phyloP scores from a whole-genome alignment of 1,140 invertebrate species.

The Callitettix versicolor region DNA sequence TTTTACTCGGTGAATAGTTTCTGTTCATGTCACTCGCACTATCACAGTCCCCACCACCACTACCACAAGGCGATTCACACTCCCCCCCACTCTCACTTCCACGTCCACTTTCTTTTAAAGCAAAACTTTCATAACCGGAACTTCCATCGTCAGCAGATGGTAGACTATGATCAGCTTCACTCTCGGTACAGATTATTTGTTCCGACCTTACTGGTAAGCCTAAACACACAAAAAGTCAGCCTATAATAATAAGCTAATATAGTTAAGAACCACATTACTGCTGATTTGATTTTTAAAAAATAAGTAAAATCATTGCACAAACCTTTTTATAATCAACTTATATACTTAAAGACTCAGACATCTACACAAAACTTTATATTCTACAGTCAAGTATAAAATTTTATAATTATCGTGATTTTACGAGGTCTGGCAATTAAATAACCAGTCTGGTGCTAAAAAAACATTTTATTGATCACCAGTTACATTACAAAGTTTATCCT shows the following conservation, averaged over 20 bases:
- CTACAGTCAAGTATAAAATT: too few relatives aligned
- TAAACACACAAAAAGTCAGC: not conserved
- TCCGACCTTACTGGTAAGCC: conserved; percentile 5
- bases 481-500: too few relatives aligned
- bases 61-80: conserved; percentile 16
- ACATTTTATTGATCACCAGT: too few relatives aligned
- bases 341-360: too few relatives aligned
- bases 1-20: conserved; percentile 4
- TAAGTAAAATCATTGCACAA: too few relatives aligned
- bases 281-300: not conserved
- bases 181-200: not conserved
- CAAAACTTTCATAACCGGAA: conserved; percentile 75
- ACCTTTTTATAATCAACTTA: too few relatives aligned
- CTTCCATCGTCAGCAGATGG: conserved; percentile 68
- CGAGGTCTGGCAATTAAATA: too few relatives aligned
- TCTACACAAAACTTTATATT: too few relatives aligned
- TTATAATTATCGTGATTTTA: too few relatives aligned
- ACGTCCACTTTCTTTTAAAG: conserved; percentile 38
- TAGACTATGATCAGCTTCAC: conserved; percentile 38
- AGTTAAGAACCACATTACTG: too few relatives aligned
- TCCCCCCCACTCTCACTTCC: conserved; percentile 20
- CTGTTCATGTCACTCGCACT: conserved; percentile 2
- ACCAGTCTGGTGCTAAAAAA: too few relatives aligned
- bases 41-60: not conserved
- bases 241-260: too few relatives aligned